These are phyloP conservation scores for Leucoma salicis DNA, from an alignment of 2,888 invertebrate genomes.

Conservation along the genomic window DNA sequence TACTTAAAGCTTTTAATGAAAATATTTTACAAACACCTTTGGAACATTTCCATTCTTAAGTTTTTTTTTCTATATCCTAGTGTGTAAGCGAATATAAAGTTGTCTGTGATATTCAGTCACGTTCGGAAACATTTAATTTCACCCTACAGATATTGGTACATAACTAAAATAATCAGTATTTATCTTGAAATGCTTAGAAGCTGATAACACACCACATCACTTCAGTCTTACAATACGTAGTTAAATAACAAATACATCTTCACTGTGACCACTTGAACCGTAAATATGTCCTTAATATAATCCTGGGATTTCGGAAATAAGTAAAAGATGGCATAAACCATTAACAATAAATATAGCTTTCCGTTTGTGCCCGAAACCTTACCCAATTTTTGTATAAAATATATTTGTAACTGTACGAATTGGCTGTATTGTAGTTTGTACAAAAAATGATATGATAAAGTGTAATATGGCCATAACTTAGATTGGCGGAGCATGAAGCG, in stretches of 20 bases:
- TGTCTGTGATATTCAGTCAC: too few species aligned
- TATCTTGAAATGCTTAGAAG: too few species aligned
- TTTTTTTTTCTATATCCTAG: too few species aligned
- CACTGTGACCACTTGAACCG: background rate
- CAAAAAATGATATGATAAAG: slow-evolving; percentile 4
- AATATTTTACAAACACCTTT: too few species aligned
- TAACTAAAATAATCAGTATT: too few species aligned
- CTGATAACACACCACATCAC: too few species aligned
- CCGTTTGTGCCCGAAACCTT: slow-evolving; percentile 5
- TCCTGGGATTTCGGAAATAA: background rate
- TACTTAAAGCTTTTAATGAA: too few species aligned
- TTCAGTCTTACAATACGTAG: too few species aligned
- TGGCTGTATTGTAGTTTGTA: slow-evolving; percentile 6
- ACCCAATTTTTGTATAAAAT: slow-evolving; percentile 8
- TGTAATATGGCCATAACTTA: background rate
- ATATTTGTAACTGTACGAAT: slow-evolving; percentile 10
- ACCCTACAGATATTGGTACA: too few species aligned
- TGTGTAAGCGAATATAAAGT: too few species aligned
- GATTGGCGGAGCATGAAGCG: background rate
- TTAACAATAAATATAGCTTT: slow-evolving; percentile 1
- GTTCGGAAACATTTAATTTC: too few species aligned
- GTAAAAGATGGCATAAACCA: background rate
- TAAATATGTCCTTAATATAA: background rate
- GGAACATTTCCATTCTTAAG: too few species aligned
- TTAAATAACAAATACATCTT: background rate